Evolutionary conservation across 2,797 vertebrate species (phyloP).

Genomic region (Cyclura pinguis): DNA sequence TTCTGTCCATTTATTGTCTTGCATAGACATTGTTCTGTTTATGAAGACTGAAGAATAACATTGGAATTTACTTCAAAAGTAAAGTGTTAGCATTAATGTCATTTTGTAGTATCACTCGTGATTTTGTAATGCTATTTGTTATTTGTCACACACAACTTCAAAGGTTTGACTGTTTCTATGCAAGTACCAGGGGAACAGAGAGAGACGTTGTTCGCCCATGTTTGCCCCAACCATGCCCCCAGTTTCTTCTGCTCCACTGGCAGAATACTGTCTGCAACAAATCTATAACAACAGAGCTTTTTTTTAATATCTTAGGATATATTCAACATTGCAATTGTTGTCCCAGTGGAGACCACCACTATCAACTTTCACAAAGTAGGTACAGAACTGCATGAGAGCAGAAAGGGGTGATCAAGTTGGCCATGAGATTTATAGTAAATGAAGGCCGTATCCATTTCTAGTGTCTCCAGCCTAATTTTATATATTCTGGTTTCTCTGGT

Average conservation of each 20-base stretch:
- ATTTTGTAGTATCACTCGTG: no score
- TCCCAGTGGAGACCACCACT: neutral
- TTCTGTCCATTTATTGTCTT: no score
- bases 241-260: neutral
- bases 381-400: rapidly evolving
- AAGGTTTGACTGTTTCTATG: neutral
- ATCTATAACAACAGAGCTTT: neutral
- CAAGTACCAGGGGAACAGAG: neutral
- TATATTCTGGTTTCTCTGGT: rapidly evolving
- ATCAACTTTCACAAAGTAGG: rapidly evolving
- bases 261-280: neutral
- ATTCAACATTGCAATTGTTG: neutral
- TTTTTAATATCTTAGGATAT: neutral
- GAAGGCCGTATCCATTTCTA: neutral
- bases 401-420: rapidly evolving
- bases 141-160: no score
- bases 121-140: no score
- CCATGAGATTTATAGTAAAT: rapidly evolving
- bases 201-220: neutral
- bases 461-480: neutral
- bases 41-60: no score
- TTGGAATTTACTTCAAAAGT: no score
- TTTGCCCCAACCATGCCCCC: neutral
- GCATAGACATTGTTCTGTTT: no score
- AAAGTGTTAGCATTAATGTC: no score